phyloP scores from a whole-genome alignment of 2,113 vertebrate species.

The Oryctolagus cuniculus region mOryCun1.1 NC_091441.1:39791501-39792000 shows the following conservation, averaged over 20 bases:
- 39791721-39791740: neutral
- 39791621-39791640: neutral
- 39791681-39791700: neutral
- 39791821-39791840: neutral
- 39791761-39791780: neutral
- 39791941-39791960: conserved; percentile 12
- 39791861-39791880: neutral
- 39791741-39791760: neutral
- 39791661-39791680: neutral
- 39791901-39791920: neutral
- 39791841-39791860: neutral
- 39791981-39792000: neutral
- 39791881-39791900: neutral
- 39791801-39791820: neutral
- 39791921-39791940: neutral
- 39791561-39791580: neutral
- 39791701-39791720: neutral
- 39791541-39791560: neutral
- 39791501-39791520: neutral
- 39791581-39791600: neutral
- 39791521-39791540: neutral
- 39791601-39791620: neutral
- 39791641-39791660: neutral
- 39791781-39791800: conserved; percentile 14
- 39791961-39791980: neutral